A percentile compares a stretch with the other conserved stretches of the same genome.
These are phyloP conservation scores for Pissodes strobi DNA, from an alignment of 1,140 invertebrate genomes.

Conservation along the genomic window DNA sequence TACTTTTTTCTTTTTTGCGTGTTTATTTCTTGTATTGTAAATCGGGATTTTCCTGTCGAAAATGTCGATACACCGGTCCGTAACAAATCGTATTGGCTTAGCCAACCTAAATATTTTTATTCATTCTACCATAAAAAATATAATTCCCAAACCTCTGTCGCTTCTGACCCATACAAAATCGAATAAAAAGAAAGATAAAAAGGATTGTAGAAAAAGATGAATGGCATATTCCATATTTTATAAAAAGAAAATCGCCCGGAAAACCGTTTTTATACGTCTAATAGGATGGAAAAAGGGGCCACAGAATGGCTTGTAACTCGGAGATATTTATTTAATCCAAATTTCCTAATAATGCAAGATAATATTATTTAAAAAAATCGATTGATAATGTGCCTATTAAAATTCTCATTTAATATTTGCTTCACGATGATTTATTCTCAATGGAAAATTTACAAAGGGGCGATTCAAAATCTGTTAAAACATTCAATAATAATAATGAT, in stretches of 20 bases:
- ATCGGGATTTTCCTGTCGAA: too few species aligned
- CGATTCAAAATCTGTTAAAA: too few species aligned
- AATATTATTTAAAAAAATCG: not conserved
- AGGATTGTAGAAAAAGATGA: not conserved
- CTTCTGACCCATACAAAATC: not conserved
- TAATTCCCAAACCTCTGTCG: too few species aligned
- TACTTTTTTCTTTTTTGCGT: too few species aligned
- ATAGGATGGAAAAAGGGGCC: not conserved
- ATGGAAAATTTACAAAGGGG: conserved; percentile 7
- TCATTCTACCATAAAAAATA: not conserved
- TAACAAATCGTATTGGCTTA: not conserved
- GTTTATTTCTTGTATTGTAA: too few species aligned
- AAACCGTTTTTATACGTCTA: not conserved
- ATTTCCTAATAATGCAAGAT: not conserved
- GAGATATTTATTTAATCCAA: not conserved
- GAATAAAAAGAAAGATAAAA: not conserved
- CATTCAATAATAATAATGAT: too few species aligned
- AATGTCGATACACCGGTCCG: too few species aligned
- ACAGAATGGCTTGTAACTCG: not conserved
- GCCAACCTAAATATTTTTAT: too few species aligned
- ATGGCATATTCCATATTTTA: not conserved
- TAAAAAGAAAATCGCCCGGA: not conserved
- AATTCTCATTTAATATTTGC: too few species aligned
- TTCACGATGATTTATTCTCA: not conserved
- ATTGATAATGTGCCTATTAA: too few species aligned